phyloP scores from a whole-genome alignment of 2,888 invertebrate genomes.

The Spisula solida region DNA sequence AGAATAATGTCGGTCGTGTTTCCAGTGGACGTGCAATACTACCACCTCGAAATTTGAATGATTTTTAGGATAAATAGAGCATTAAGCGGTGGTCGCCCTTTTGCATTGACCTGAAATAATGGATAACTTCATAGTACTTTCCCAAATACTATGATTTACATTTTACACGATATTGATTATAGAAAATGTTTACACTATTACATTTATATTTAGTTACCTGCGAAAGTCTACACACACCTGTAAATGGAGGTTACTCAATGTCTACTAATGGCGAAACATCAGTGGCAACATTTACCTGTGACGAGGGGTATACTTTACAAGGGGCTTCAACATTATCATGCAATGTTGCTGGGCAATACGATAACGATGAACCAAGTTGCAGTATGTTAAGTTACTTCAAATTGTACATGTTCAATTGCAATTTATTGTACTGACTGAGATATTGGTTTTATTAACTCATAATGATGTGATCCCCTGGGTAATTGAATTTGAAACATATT shows the following conservation, averaged over 20 bases:
- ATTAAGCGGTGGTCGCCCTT: too few relatives aligned
- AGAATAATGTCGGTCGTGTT: too few relatives aligned
- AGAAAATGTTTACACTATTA: too few relatives aligned
- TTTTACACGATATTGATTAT: too few relatives aligned
- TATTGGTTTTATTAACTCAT: neutral
- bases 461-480: neutral
- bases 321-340: slow-evolving; percentile 50
- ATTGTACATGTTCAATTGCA: neutral
- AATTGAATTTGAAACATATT: neutral
- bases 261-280: slow-evolving; percentile 54
- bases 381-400: slow-evolving; percentile 40
- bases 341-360: slow-evolving; percentile 44
- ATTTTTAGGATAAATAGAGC: too few relatives aligned
- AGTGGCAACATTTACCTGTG: slow-evolving; percentile 55
- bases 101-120: too few relatives aligned
- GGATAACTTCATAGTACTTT: too few relatives aligned
- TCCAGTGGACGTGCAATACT: too few relatives aligned
- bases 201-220: slow-evolving; percentile 25
- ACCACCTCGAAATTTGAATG: too few relatives aligned
- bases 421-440: neutral
- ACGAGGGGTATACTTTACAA: slow-evolving; percentile 54
- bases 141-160: too few relatives aligned
- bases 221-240: slow-evolving; percentile 23
- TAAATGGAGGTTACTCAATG: slow-evolving; percentile 50
- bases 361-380: slow-evolving; percentile 49